Evolutionary conservation across 2,797 vertebrate species (phyloP), one percentile per base, ranked within the genome.

Genomic region (Protonibea diacanthus): DNA sequence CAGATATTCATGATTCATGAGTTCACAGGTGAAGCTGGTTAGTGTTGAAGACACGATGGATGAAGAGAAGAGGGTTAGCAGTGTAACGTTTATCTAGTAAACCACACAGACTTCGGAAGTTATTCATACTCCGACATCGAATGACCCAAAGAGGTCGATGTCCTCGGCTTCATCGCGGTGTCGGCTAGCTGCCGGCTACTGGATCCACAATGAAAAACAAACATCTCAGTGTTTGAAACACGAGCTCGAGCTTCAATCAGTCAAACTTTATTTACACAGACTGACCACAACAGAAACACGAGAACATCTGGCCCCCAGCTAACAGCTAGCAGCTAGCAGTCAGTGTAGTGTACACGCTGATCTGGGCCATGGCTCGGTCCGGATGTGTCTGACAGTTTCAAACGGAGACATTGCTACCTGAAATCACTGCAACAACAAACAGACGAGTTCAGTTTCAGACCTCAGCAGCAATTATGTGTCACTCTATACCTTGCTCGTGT

Each of bases 391-490:
- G 76, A 20, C 59, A 23, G 57, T 1, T 80, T 76, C 83, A 86
- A 53, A 38, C 5, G 38, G 77, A 59, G 74, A 33, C 65, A 0
- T 1, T 2, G 61, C 78, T 82, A 85, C 85, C 83, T 85, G 83
- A 84, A 23, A 2, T 62, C 71, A 62, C 60, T 67, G 5, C 3
- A 76, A 82, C 44, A 89, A 86, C 83, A 86, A 89, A 88, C 85
- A 86, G 17, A 27, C 12, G 21, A 18, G 62, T 75, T 56, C 13
- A 5, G 72, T 81, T 68, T 83, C 81, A 81, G 74, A 79, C 65
- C 71, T 25, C 68, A 27, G 0, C 73, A n/a, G 3, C 62, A 75
- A 52, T 60, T 13, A 49, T 13, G 62, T 70, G 78, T 57, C 0
- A 76, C 82, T 61, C 20, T 20, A 71, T 44, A 40, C 58, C 9